Conservation (phyloP, 2,888 invertebrate genomes). For the Drosophila mimetica region DNA sequence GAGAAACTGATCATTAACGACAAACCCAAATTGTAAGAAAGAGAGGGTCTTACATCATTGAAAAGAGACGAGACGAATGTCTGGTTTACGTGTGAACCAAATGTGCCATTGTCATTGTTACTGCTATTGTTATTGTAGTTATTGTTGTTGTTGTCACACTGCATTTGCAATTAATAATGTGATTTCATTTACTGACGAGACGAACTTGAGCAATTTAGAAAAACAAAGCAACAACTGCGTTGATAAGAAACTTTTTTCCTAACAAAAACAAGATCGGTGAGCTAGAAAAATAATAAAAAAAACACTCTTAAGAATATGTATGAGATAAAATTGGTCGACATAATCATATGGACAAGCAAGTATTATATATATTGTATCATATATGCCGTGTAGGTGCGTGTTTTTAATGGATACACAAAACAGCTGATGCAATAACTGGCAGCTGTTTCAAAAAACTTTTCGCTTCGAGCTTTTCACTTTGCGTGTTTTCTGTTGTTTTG, state of each 20-base stretch:
- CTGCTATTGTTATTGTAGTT: slow-evolving; percentile 13
- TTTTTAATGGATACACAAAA: slow-evolving; percentile 58
- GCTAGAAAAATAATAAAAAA: slow-evolving; percentile 5
- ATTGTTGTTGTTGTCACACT: slow-evolving; percentile 43
- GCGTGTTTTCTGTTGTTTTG: slow-evolving; percentile 29
- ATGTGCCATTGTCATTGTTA: slow-evolving; percentile 34
- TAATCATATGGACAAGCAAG: slow-evolving; percentile 22
- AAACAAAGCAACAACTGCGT: slow-evolving; percentile 4
- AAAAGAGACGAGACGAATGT: slow-evolving; percentile 14
- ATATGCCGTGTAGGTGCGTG: slow-evolving; percentile 22
- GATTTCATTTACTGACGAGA: slow-evolving; percentile 39
- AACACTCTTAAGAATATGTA: neutral
- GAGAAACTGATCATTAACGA: slow-evolving; percentile 11
- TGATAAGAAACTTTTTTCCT: slow-evolving; percentile 12
- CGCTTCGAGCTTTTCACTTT: slow-evolving; percentile 42
- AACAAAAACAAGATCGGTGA: slow-evolving; percentile 17
- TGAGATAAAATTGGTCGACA: slow-evolving; percentile 2
- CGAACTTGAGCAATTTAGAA: slow-evolving; percentile 51
- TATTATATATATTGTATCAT: slow-evolving; percentile 12
- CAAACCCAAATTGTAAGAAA: slow-evolving; percentile 4
- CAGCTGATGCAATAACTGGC: slow-evolving; percentile 72
- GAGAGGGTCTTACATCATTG: slow-evolving; percentile 11
- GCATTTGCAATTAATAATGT: slow-evolving; percentile 58
- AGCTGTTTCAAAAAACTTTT: slow-evolving; percentile 54
- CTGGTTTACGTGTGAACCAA: slow-evolving; percentile 28